These are phyloP conservation scores for Merops nubicus DNA, from an alignment of 2,113 vertebrate species.

Conservation along the genomic window DNA sequence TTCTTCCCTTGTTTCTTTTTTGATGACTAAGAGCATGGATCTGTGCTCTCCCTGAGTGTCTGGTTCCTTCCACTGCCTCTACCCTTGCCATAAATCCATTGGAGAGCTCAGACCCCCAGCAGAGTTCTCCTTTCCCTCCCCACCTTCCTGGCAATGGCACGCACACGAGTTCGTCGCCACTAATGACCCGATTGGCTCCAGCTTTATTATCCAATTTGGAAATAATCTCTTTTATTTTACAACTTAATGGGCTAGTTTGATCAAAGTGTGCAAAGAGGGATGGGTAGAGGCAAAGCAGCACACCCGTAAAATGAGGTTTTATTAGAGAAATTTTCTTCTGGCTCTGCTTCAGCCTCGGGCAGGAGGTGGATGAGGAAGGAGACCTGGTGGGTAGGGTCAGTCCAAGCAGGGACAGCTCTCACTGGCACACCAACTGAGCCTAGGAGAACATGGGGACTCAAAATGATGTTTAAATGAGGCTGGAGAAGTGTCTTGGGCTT, in stretches of 20 bases:
- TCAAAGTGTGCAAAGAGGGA: neutral
- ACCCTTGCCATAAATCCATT: neutral
- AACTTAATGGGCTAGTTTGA: neutral
- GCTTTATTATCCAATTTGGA: slow-evolving; percentile 34
- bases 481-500: neutral
- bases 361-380: neutral
- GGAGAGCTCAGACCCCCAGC: neutral
- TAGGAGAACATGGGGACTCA: neutral
- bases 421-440: neutral
- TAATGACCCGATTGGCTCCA: neutral
- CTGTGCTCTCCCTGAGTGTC: neutral
- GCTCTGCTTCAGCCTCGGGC: neutral
- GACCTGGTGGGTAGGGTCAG: neutral
- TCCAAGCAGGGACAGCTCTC: neutral
- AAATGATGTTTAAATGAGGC: neutral
- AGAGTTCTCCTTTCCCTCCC: neutral
- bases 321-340: neutral
- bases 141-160: too few species aligned
- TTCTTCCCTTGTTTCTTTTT: neutral
- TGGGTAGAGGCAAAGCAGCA: neutral
- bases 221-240: slow-evolving; percentile 9
- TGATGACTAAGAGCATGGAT: neutral
- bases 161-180: neutral
- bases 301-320: neutral
- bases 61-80: neutral